These are phyloP conservation scores for Amiota communis DNA, from an alignment of 2,888 invertebrate genomes.

Conservation along the genomic window DNA sequence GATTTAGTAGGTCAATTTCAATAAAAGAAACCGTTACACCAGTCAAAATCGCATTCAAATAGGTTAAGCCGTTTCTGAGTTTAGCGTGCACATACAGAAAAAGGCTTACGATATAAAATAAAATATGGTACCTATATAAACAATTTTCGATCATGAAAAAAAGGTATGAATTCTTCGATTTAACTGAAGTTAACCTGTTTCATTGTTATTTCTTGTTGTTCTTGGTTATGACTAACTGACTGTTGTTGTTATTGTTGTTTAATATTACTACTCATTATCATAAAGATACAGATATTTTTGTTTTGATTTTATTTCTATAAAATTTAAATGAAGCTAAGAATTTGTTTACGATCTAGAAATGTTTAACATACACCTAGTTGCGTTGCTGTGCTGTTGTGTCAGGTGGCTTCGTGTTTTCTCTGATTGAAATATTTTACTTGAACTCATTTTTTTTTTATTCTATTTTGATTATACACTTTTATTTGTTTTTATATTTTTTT, in stretches of 20 bases:
- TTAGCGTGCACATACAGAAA: too few species aligned
- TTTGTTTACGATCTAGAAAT: slow-evolving; percentile 38
- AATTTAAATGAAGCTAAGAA: slow-evolving; percentile 20
- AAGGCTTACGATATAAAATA: too few species aligned
- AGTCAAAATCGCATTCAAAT: too few species aligned
- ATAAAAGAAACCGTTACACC: too few species aligned
- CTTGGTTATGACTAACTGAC: slow-evolving; percentile 43
- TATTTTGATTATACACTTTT: neutral
- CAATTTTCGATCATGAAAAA: too few species aligned
- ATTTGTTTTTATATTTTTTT: slow-evolving; percentile 25
- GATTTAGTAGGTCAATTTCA: too few species aligned
- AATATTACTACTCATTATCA: slow-evolving; percentile 33
- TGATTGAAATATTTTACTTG: neutral
- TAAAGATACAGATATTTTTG: slow-evolving; percentile 43
- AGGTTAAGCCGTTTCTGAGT: too few species aligned
- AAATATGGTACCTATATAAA: too few species aligned
- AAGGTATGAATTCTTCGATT: slow-evolving; percentile 14
- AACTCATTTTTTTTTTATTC: too few species aligned
- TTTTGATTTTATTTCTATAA: slow-evolving; percentile 16
- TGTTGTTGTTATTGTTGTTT: slow-evolving; percentile 39
- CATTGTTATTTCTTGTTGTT: slow-evolving; percentile 58
- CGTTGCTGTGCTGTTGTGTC: slow-evolving; percentile 50
- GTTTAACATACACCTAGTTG: slow-evolving; percentile 47
- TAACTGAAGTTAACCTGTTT: slow-evolving; percentile 68
- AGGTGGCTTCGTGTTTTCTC: slow-evolving; percentile 47